Conservation (phyloP, 2,113 vertebrate species). For the Apeltes quadracus region DNA sequence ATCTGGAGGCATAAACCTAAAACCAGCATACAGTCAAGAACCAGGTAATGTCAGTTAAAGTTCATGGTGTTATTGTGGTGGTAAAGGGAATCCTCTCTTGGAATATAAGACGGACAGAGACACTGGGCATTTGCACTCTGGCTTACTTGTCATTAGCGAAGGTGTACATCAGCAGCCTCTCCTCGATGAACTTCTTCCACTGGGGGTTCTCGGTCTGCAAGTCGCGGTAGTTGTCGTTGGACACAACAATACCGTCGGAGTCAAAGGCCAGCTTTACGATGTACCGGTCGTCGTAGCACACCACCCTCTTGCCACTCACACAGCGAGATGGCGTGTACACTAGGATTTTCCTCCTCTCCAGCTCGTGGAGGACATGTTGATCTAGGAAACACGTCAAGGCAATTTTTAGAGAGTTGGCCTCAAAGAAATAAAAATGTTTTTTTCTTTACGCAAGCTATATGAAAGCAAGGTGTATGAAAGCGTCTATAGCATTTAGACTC, state of each 20-base stretch:
- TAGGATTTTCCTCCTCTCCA: slow-evolving; percentile 85
- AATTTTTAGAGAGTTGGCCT: not conserved
- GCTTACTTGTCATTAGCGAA: slow-evolving; percentile 90
- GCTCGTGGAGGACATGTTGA: slow-evolving; percentile 85
- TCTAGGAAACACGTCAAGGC: slow-evolving; percentile 68
- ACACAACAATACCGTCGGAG: slow-evolving; percentile 88
- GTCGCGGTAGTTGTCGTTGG: slow-evolving; percentile 93
- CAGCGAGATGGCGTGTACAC: slow-evolving; percentile 89
- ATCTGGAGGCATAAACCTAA: slow-evolving; percentile 95
- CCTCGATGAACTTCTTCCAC: slow-evolving; percentile 94
- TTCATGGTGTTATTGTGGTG: not conserved
- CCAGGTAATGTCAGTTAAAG: not conserved
- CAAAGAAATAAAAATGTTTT: not conserved
- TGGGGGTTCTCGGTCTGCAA: slow-evolving; percentile 89
- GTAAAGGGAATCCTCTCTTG: not conserved
- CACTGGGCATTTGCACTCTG: too few species aligned
- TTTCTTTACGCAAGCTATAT: not conserved
- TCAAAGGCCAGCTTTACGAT: slow-evolving; percentile 88
- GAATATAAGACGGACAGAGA: not conserved
- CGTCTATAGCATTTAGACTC: too few species aligned
- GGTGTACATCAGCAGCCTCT: slow-evolving; percentile 91
- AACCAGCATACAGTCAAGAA: slow-evolving; percentile 5
- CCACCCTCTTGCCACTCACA: slow-evolving; percentile 88
- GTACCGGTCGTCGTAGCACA: slow-evolving; percentile 92
- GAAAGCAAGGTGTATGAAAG: too few species aligned